Evolutionary conservation across 1,140 invertebrate genomes (phyloP).

Genomic region (Solenopsis invicta): DNA sequence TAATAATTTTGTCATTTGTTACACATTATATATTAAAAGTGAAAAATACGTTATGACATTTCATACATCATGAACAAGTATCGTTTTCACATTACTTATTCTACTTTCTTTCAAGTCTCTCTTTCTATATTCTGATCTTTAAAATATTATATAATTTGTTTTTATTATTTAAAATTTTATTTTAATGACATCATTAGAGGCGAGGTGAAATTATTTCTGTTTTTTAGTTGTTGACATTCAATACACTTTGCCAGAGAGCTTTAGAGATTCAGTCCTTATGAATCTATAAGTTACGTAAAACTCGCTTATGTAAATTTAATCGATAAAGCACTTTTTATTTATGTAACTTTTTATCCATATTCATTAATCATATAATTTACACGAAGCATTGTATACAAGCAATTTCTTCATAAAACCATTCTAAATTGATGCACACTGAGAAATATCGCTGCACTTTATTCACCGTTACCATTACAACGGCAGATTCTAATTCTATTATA

Average conservation of each 20-base stretch:
- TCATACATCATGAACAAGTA: background rate
- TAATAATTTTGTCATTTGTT: background rate
- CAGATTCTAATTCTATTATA: conserved; percentile 33
- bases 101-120: background rate
- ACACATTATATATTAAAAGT: background rate
- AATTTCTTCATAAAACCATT: background rate
- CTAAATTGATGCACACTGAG: background rate
- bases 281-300: conserved; percentile 37
- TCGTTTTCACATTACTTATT: background rate
- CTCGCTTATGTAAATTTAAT: conserved; percentile 38
- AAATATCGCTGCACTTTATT: conserved; percentile 9
- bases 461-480: background rate
- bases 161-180: conserved; percentile 43
- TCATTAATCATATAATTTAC: conserved; percentile 33
- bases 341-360: conserved; percentile 12
- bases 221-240: conserved; percentile 29
- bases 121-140: background rate
- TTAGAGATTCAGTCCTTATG: conserved; percentile 22
- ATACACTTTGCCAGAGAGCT: conserved; percentile 13
- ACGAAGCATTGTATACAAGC: background rate
- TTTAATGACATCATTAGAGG: background rate
- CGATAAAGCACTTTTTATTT: conserved; percentile 5
- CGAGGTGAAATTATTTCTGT: background rate
- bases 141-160: background rate
- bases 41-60: background rate